Base-by-base conservation (phyloP, 2,888 invertebrate genomes). In the Tenthredo mesomela region DNA sequence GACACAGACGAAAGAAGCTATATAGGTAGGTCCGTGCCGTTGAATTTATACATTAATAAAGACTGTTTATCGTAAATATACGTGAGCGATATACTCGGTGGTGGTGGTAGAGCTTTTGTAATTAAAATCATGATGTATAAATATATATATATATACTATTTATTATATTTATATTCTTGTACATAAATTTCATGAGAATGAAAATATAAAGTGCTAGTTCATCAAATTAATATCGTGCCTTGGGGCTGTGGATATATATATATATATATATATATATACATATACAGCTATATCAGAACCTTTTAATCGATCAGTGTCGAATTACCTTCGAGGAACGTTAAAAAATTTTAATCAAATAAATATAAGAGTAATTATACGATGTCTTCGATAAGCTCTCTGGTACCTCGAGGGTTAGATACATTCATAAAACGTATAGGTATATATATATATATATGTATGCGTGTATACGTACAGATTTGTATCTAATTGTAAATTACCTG, bases 341-440 rank as follows among this genome's bases (percentile, higher is more conserved):
- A 77, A 25, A 77, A 77, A 77, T 54, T 29, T 77, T 54, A 77
- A 77, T 77, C 77, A 29, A 77, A 77, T 54, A 77, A 54, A 54
- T 54, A 54, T 54, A n/a, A 54, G 7, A 54, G 54, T 54, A 54
- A 54, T 54, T 54, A 54, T 54, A 54, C n/a, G 54, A 54, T 54
- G n/a, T 54, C 7, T 54, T n/a, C 6, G 54, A 54, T 54, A n/a
- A 54, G 54, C 54, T 54, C 54, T 54, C n/a, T 7, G n/a, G n/a
- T 2, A n/a, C n/a, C 54, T 54, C 54, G 54, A n/a, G n/a, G 50
- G n/a, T 54, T 54, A n/a, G 7, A n/a, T n/a, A 6, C n/a, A 54
- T 47, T 3, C 12, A 15, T 47, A 47, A 47, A 47, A 47, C n/a
- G 18, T n/a, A 6, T 7, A 4, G 1, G 6, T 54, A n/a, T 0